Conservation (phyloP, 2,888 invertebrate genomes). For the Pristionchus mayeri region DNA sequence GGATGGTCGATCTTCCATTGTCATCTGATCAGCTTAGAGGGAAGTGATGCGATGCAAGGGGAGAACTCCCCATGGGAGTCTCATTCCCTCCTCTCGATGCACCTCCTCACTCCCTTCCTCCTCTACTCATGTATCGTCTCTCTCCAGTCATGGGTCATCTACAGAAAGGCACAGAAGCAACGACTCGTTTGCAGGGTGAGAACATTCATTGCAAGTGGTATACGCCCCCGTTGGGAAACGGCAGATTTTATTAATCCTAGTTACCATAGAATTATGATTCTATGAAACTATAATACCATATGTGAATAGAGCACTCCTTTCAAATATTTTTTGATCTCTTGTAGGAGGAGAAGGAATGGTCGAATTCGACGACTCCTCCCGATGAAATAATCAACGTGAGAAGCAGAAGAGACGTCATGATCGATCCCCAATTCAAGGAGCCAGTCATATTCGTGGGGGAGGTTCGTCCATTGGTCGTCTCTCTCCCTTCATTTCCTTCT, state of each 20-base stretch:
- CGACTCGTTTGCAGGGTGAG: constrained; percentile 61
- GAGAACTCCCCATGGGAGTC: constrained; percentile 1
- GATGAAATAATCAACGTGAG: constrained; percentile 35
- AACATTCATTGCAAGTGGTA: neutral
- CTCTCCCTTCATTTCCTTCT: neutral
- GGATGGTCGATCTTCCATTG: constrained; percentile 18
- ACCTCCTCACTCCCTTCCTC: constrained; percentile 31
- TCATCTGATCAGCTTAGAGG: constrained; percentile 32
- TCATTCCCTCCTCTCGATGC: neutral
- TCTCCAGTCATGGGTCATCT: constrained; percentile 62
- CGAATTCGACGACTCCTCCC: neutral
- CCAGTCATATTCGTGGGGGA: constrained; percentile 64
- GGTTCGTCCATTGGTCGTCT: neutral
- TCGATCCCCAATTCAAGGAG: constrained; percentile 61
- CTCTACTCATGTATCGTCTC: constrained; percentile 50
- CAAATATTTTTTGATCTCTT: neutral
- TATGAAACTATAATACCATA: no score
- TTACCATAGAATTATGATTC: no score
- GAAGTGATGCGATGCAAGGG: constrained; percentile 8
- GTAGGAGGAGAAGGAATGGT: constrained; percentile 64
- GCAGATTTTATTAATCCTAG: no score
- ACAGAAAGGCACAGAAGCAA: constrained; percentile 62
- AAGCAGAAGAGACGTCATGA: constrained; percentile 56
- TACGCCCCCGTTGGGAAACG: no score
- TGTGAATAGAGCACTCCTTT: no score